Evolutionary conservation across 2,113 vertebrate genomes (phyloP).

Genomic region (Pristiophorus japonicus): DNA sequence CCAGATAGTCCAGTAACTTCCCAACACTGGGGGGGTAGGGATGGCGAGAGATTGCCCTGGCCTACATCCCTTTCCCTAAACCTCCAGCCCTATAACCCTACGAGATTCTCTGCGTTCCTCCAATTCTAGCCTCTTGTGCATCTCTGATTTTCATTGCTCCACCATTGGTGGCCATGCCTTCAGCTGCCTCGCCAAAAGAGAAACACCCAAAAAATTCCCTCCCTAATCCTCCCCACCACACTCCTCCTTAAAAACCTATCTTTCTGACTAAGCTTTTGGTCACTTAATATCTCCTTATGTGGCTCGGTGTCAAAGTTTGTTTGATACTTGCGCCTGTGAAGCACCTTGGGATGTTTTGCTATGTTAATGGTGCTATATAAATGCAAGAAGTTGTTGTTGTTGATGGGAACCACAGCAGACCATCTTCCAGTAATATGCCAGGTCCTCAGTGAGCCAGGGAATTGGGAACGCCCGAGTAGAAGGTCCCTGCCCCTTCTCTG

Average conservation of each 20-base stretch:
- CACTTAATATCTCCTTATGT: neutral
- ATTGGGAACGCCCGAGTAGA: neutral
- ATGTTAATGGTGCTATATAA: neutral
- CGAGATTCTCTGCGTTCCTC: neutral
- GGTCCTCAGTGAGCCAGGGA: neutral
- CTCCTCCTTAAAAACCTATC: neutral
- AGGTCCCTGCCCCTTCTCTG: neutral
- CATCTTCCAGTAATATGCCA: neutral
- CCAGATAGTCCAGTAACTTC: neutral
- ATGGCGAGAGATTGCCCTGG: neutral
- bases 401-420: neutral
- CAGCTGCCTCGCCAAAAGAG: too few relatives aligned
- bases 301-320: neutral
- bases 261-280: neutral
- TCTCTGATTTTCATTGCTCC: neutral
- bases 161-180: neutral
- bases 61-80: neutral
- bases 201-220: too few relatives aligned
- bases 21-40: neutral
- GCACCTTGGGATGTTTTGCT: neutral
- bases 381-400: neutral
- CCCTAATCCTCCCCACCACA: neutral
- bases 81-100: neutral
- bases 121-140: neutral
- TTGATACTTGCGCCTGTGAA: neutral